These are phyloP conservation scores for Anarrhichthys ocellatus DNA, from an alignment of 2,113 vertebrate genomes.

Conservation along the genomic window DNA sequence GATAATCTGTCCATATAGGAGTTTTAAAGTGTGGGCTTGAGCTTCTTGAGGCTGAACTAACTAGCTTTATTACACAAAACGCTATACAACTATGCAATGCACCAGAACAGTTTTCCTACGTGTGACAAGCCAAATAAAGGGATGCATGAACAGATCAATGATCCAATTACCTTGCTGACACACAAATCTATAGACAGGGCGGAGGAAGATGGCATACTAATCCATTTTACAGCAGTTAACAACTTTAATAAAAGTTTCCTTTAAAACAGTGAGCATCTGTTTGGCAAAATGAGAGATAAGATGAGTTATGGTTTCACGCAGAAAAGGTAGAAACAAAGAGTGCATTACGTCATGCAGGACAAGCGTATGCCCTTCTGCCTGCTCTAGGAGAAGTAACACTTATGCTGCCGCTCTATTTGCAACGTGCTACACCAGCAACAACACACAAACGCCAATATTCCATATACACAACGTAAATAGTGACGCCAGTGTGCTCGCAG, in stretches of 20 bases:
- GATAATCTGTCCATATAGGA: neutral
- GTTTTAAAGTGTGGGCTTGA: neutral
- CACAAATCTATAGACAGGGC: constrained; percentile 64
- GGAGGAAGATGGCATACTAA: constrained; percentile 61
- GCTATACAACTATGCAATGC: constrained; percentile 14
- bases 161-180: constrained; percentile 75
- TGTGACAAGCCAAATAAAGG: constrained; percentile 62
- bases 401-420: no score
- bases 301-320: constrained; percentile 24
- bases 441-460: neutral
- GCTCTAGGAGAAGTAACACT: no score
- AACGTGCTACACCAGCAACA: neutral
- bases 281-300: constrained; percentile 40
- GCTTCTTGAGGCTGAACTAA: constrained; percentile 14
- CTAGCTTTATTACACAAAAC: constrained; percentile 34
- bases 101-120: constrained; percentile 46
- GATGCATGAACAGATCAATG: constrained; percentile 69
- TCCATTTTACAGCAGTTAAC: constrained; percentile 48
- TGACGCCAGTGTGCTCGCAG: neutral
- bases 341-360: neutral
- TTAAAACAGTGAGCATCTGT: constrained; percentile 55
- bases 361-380: neutral
- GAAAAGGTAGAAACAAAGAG: neutral
- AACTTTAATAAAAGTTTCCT: constrained; percentile 62
- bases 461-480: neutral